A percentile compares a stretch with the other conserved stretches of the same genome.
Conservation (phyloP, 2,888 invertebrate species). For the Fragum fragum region DNA sequence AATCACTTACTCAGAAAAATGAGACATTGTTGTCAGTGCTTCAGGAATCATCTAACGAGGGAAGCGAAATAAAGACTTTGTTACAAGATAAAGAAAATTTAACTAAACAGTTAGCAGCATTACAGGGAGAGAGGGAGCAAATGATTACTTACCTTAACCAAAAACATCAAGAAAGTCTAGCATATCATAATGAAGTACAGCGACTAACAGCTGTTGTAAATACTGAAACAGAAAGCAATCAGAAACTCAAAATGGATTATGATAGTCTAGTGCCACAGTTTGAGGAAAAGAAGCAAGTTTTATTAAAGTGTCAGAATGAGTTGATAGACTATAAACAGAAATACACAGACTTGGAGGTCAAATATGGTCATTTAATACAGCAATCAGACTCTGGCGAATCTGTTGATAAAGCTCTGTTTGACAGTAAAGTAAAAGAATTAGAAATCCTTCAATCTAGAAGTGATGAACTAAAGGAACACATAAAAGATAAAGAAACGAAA, state of each 20-base stretch:
- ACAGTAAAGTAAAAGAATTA: slow-evolving; percentile 74
- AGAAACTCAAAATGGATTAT: slow-evolving; percentile 82
- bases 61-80: slow-evolving; percentile 72
- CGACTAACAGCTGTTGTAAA: slow-evolving; percentile 88
- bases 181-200: slow-evolving; percentile 95
- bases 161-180: slow-evolving; percentile 94
- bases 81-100: slow-evolving; percentile 86
- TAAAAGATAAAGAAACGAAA: slow-evolving; percentile 69
- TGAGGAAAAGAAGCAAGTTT: slow-evolving; percentile 86
- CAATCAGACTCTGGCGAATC: slow-evolving; percentile 75
- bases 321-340: slow-evolving; percentile 84
- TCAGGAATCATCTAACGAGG: slow-evolving; percentile 80
- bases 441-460: slow-evolving; percentile 68
- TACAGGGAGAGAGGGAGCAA: slow-evolving; percentile 86
- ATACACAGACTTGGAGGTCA: slow-evolving; percentile 83
- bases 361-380: slow-evolving; percentile 81
- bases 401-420: slow-evolving; percentile 71
- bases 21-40: slow-evolving; percentile 84
- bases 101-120: slow-evolving; percentile 90
- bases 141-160: slow-evolving; percentile 89
- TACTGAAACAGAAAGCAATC: slow-evolving; percentile 76
- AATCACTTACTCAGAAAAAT: slow-evolving; percentile 86
- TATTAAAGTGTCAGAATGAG: slow-evolving; percentile 86
- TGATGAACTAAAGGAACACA: slow-evolving; percentile 65
- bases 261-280: slow-evolving; percentile 83